Percentiles rank a stretch among this genome's conserved stretches.
phyloP scores from a whole-genome alignment of 2,797 vertebrate genomes.

The Arnoldichthys spilopterus region DNA sequence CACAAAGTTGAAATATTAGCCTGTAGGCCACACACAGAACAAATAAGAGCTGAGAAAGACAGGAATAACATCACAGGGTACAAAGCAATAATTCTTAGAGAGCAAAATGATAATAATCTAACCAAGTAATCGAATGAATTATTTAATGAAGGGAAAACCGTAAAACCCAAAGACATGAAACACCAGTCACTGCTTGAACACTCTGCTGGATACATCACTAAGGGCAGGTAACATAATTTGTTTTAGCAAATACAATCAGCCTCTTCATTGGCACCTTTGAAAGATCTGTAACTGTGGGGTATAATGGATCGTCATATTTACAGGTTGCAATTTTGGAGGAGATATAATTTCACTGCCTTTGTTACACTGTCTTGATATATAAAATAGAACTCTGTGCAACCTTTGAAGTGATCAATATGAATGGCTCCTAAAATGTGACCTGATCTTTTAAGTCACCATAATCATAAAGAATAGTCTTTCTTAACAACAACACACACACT shows the following conservation, averaged over 20 bases:
- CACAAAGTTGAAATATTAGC: background rate
- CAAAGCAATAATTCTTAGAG: background rate
- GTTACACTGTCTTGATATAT: no score
- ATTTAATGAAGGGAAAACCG: background rate
- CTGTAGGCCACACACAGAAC: background rate
- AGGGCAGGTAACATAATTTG: background rate
- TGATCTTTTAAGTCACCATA: background rate
- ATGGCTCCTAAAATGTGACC: background rate
- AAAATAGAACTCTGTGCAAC: background rate
- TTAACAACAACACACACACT: no score
- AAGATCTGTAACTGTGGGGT: no score
- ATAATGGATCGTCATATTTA: no score
- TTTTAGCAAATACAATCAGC: background rate
- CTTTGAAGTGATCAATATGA: background rate
- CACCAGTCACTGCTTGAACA: background rate
- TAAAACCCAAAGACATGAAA: background rate
- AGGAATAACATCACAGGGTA: background rate
- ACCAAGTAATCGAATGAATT: background rate
- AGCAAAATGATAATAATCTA: slow-evolving; percentile 2
- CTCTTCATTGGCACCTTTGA: no score
- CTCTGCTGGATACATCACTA: background rate
- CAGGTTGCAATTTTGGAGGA: no score
- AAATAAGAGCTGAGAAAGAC: background rate
- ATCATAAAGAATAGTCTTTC: background rate
- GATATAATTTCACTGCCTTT: no score